Conservation (phyloP, 2,113 vertebrate genomes). For the Passer montanus region DNA sequence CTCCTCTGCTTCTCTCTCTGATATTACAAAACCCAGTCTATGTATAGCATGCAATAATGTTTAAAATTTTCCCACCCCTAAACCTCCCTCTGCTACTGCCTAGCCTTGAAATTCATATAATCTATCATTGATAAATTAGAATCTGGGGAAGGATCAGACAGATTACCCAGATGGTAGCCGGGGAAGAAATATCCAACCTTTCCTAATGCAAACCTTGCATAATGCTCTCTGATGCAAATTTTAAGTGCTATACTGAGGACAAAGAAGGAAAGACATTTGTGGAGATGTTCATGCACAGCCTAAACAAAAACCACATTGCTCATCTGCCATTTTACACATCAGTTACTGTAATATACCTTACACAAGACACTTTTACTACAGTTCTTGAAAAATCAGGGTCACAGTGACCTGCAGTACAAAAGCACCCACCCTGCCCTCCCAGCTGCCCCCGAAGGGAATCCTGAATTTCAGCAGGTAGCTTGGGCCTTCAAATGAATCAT, state of each 20-base stretch:
- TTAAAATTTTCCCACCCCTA: slow-evolving; percentile 25
- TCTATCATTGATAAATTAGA: slow-evolving; percentile 65
- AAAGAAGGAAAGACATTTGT: neutral
- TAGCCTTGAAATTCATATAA: slow-evolving; percentile 54
- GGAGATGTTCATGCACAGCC: neutral
- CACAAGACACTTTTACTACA: neutral
- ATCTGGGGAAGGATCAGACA: slow-evolving; percentile 58
- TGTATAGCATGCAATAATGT: slow-evolving; percentile 24
- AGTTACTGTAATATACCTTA: neutral
- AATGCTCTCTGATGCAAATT: slow-evolving; percentile 30
- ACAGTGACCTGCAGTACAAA: neutral
- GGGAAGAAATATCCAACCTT: slow-evolving; percentile 35
- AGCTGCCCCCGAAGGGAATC: neutral
- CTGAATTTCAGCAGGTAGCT: neutral
- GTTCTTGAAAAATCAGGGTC: neutral
- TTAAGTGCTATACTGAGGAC: neutral
- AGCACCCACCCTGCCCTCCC: neutral
- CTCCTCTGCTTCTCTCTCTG: slow-evolving; percentile 16
- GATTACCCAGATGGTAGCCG: slow-evolving; percentile 54
- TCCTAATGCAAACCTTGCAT: slow-evolving; percentile 13
- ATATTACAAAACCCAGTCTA: neutral
- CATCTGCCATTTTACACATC: neutral
- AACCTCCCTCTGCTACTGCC: slow-evolving; percentile 42
- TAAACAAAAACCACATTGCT: neutral
- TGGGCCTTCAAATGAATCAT: neutral